These are phyloP conservation scores for Xanthorhoe designata DNA, from an alignment of 2,888 invertebrate genomes.

Conservation along the genomic window DNA sequence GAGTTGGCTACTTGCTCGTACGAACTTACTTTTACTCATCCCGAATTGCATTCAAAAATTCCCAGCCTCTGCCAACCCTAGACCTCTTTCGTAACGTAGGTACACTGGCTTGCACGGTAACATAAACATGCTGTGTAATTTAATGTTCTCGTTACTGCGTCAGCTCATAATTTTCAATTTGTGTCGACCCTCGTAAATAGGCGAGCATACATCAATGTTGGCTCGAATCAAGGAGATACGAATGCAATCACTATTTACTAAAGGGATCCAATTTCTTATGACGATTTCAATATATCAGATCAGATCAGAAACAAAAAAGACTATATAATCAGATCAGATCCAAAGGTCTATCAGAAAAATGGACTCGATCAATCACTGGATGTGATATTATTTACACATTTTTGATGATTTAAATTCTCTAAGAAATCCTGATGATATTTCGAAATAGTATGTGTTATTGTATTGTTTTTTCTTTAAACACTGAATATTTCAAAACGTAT, in stretches of 20 bases:
- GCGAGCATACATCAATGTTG: slow-evolving; percentile 66
- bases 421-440: no score
- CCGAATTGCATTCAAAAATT: neutral
- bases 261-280: neutral
- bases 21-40: no score
- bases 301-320: neutral
- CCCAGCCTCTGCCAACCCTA: slow-evolving; percentile 15
- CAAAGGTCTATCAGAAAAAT: no score
- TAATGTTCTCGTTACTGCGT: slow-evolving; percentile 70
- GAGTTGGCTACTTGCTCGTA: no score
- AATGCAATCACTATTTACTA: slow-evolving; percentile 24
- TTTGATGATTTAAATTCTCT: no score
- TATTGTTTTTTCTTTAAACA: no score
- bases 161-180: slow-evolving; percentile 82
- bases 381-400: no score
- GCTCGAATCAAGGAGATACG: slow-evolving; percentile 58
- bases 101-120: slow-evolving; percentile 26
- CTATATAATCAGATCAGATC: no score
- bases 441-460: no score
- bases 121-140: slow-evolving; percentile 60
- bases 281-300: neutral
- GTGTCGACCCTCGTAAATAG: slow-evolving; percentile 74
- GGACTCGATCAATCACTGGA: no score
- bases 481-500: no score
- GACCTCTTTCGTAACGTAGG: slow-evolving; percentile 31